Conservation (phyloP, 2,888 invertebrate genomes). For the Melanchra persicariae region DNA sequence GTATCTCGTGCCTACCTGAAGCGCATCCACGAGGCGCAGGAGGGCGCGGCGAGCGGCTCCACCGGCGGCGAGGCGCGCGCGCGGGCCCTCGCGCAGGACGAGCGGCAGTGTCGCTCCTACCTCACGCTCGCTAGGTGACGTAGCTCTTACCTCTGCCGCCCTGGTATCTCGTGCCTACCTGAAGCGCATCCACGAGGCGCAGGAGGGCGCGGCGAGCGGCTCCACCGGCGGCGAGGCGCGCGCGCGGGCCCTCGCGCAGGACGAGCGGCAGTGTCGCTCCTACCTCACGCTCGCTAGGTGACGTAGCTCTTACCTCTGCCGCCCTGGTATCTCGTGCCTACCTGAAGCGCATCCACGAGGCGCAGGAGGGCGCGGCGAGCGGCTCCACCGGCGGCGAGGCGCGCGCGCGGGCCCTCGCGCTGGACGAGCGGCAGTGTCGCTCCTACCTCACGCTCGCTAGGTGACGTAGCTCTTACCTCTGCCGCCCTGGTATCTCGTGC, state of each 20-base stretch:
- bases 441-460: constrained; percentile 97
- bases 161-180: no score
- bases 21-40: constrained; percentile 20
- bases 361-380: no score
- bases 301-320: no score
- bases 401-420: constrained; percentile 94
- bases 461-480: constrained; percentile 55
- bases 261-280: constrained; percentile 96
- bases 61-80: constrained; percentile 93
- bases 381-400: constrained; percentile 93
- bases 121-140: constrained; percentile 94
- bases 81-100: constrained; percentile 95
- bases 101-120: constrained; percentile 97
- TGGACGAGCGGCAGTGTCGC: constrained; percentile 96
- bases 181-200: constrained; percentile 24
- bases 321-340: no score
- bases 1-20: no score
- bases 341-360: constrained; percentile 31
- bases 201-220: constrained; percentile 75
- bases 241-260: constrained; percentile 94
- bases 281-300: constrained; percentile 95
- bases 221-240: constrained; percentile 93
- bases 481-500: no score
- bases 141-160: no score
- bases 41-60: constrained; percentile 79